Percentiles rank a stretch among this genome's conserved stretches.
phyloP scores from a whole-genome alignment of 2,888 invertebrate species.

The Arctia plantaginis region DNA sequence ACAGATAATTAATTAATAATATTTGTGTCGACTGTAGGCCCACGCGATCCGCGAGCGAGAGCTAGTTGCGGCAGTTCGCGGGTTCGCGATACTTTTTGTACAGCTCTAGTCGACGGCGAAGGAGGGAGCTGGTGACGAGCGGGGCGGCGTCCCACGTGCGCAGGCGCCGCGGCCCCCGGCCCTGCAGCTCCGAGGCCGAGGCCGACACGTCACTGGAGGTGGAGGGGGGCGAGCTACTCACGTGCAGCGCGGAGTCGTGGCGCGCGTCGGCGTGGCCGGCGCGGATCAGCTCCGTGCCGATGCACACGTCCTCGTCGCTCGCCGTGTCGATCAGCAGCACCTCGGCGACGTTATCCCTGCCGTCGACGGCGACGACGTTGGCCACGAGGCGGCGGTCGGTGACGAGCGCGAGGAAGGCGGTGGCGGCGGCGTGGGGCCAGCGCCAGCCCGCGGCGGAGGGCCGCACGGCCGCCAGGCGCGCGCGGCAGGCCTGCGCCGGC shows the following conservation, averaged over 20 bases:
- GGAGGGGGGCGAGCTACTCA: slow-evolving; percentile 53
- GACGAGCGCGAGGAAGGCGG: slow-evolving; percentile 73
- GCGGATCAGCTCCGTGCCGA: slow-evolving; percentile 80
- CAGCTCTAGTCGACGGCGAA: slow-evolving; percentile 34
- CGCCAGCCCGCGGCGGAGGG: slow-evolving; percentile 73
- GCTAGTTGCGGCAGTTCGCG: too few relatives aligned
- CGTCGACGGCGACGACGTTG: slow-evolving; percentile 62
- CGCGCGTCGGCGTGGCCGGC: slow-evolving; percentile 80
- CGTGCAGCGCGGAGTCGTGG: slow-evolving; percentile 61
- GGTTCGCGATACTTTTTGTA: slow-evolving; percentile 26
- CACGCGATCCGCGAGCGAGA: too few relatives aligned
- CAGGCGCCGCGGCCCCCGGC: slow-evolving; percentile 57
- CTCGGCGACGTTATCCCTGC: slow-evolving; percentile 14
- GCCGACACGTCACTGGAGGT: slow-evolving; percentile 54
- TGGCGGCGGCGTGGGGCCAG: slow-evolving; percentile 79
- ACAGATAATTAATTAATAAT: neutral
- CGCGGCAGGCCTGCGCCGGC: slow-evolving; percentile 83
- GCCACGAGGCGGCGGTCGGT: slow-evolving; percentile 71
- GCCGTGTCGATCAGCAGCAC: slow-evolving; percentile 83
- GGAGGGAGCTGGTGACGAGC: slow-evolving; percentile 12
- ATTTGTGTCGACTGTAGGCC: too few relatives aligned
- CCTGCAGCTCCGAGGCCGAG: slow-evolving; percentile 68
- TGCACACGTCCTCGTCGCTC: slow-evolving; percentile 76
- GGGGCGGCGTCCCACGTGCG: slow-evolving; percentile 56
- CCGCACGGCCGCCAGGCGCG: slow-evolving; percentile 78